Base-by-base conservation (phyloP, 2,113 vertebrate genomes). In the Silurus glanis region DNA sequence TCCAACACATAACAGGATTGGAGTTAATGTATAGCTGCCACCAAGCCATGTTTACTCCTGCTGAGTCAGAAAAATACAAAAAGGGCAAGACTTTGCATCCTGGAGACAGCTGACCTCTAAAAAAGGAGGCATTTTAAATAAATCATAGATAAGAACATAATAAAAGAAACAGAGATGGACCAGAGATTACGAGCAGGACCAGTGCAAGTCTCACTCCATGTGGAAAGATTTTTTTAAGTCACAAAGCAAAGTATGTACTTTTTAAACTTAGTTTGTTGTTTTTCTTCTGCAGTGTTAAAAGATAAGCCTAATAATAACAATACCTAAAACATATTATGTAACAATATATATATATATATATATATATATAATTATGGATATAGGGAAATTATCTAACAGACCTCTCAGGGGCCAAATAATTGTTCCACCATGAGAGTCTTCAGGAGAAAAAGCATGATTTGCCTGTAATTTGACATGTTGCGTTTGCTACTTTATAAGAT, bases 21-120 rank as follows among this genome's bases (percentile, higher is more conserved):
- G 53, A 81, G 23, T 56, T 86, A 83, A 83, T 76, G 69, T 75
- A 55, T 56, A 81, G 71, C 69, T 75, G 58, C 49, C 80, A 78
- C 28, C 19, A 10, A 81, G 61, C 12, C 45, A 21, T 59, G 28
- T 80, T 69, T 56, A 19, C 37, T 49, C 45, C 78, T 19, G 56
- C 66, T 81, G 64, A 86, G 53, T 80, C 76, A 80, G 64, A 80
- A 69, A 28, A 28, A 76, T 21, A 25, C 49, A n/a, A 80, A 69
- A 71, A 58, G 21, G 8, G 14, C 78, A 80, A 37, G 19, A 61
- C 23, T 12, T 53, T n/a, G 56, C 56, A 25, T 58, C 66, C 13
- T 66, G 21, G 5, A 59, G 53, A 47, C 28, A 78, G 7, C 13
- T 17, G 9, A 6, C 16, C 49, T 17, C 59, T 53, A 61, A 72